Conservation (phyloP, 37 sponge, comb jelly and placozoan genomes). For the Bolinopsis microptera region DNA sequence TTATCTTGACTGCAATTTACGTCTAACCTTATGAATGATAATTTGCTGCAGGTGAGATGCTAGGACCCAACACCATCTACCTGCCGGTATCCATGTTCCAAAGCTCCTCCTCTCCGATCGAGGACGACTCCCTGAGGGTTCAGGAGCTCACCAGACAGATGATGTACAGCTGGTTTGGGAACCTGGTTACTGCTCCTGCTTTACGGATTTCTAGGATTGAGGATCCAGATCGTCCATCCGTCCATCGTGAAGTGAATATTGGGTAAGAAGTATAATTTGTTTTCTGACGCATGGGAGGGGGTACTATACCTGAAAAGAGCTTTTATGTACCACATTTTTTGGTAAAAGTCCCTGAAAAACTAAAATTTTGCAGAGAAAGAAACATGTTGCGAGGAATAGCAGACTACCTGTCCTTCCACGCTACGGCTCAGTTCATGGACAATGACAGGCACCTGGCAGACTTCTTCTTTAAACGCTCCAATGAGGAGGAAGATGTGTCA, state of each 20-base stretch:
- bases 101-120: background rate
- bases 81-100: background rate
- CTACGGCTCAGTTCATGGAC: background rate
- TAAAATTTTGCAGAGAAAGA: too few relatives aligned
- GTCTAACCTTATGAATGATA: too few relatives aligned
- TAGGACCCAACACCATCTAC: background rate
- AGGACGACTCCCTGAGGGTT: background rate
- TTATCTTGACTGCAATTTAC: too few relatives aligned
- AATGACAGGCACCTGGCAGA: background rate
- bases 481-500: too few relatives aligned
- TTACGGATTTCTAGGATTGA: too few relatives aligned
- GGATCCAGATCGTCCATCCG: background rate
- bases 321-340: too few relatives aligned
- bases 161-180: background rate
- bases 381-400: background rate
- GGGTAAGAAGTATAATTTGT: too few relatives aligned
- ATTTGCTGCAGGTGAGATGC: too few relatives aligned
- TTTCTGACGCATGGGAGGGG: too few relatives aligned
- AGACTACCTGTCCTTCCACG: background rate
- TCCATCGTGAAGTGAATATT: too few relatives aligned
- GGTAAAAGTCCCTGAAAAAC: too few relatives aligned
- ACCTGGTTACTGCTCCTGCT: background rate
- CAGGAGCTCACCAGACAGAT: background rate
- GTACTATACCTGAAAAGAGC: too few relatives aligned
- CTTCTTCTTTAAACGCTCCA: background rate